phyloP scores from a whole-genome alignment of 2,113 vertebrate genomes.

The Rhinolophus ferrumequinum region DNA sequence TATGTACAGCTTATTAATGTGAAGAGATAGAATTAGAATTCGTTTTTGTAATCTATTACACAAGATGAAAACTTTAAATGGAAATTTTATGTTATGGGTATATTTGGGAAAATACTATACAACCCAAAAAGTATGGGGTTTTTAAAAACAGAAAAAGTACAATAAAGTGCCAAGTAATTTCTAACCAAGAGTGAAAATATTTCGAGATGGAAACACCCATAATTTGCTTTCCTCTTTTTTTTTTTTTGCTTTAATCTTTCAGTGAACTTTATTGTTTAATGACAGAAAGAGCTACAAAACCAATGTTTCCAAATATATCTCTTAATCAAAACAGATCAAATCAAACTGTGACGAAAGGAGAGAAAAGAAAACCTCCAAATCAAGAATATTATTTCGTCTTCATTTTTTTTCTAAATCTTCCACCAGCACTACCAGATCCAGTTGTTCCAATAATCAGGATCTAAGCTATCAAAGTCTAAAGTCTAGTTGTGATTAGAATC shows the following conservation, averaged over 20 bases:
- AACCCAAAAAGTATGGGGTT: neutral
- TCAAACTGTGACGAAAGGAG: neutral
- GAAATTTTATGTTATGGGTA: neutral
- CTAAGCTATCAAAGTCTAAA: neutral
- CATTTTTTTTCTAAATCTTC: neutral
- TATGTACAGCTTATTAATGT: neutral
- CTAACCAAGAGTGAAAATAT: conserved; percentile 28
- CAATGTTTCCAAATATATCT: neutral
- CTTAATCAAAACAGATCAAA: neutral
- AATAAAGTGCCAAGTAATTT: neutral
- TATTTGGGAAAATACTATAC: neutral
- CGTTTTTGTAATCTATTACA: neutral
- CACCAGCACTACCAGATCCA: neutral
- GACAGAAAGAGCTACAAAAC: neutral
- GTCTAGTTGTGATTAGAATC: neutral
- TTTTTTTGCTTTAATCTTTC: neutral
- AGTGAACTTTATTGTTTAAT: neutral
- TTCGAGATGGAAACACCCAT: neutral
- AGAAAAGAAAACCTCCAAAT: neutral
- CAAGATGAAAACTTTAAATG: neutral
- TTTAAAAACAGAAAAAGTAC: conserved; percentile 18
- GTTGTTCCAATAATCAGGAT: neutral
- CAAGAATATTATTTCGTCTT: neutral
- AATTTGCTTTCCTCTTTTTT: neutral
- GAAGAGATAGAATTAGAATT: neutral